These are phyloP conservation scores for Agrenia bidenticulata DNA, from an alignment of 2,888 invertebrate species.

Conservation along the genomic window DNA sequence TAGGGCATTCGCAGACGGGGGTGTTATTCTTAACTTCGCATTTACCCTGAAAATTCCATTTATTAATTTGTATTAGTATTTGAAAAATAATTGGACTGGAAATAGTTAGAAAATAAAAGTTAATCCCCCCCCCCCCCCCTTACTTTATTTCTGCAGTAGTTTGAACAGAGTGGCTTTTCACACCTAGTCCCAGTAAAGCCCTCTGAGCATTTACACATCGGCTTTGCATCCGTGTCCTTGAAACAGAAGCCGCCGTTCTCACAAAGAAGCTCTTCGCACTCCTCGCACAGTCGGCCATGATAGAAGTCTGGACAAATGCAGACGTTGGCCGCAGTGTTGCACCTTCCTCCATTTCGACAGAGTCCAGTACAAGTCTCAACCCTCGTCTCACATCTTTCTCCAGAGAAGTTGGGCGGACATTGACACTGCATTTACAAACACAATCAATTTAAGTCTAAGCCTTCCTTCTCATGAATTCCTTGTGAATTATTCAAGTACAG, in stretches of 20 bases:
- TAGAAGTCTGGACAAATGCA: conserved; percentile 62
- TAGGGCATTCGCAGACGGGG: conserved; percentile 59
- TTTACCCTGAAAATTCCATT: conserved; percentile 55
- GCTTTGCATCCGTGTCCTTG: conserved; percentile 52
- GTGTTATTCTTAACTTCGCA: conserved; percentile 56
- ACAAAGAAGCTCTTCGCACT: conserved; percentile 63
- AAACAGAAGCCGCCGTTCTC: conserved; percentile 66
- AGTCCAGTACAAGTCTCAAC: conserved; percentile 56
- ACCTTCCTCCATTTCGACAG: conserved; percentile 60
- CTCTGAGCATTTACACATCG: conserved; percentile 58
- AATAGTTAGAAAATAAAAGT: conserved; percentile 4
- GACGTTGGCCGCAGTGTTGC: conserved; percentile 56
- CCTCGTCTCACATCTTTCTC: conserved; percentile 66
- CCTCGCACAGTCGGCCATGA: conserved; percentile 61
- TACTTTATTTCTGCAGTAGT: conserved; percentile 56
- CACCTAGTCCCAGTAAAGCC: conserved; percentile 62
- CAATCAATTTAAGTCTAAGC: background rate
- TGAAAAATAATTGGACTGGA: no score
- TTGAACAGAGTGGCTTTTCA: conserved; percentile 58
- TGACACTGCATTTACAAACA: conserved; percentile 58
- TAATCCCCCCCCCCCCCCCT: conserved; percentile 21
- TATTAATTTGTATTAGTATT: no score
- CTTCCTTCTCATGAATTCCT: no score
- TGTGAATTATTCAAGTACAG: no score
- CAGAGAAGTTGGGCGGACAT: conserved; percentile 67